Percentiles rank a stretch among this genome's conserved stretches.
phyloP scores from a whole-genome alignment of 2,888 invertebrate species.

The Meloe dianella region DNA sequence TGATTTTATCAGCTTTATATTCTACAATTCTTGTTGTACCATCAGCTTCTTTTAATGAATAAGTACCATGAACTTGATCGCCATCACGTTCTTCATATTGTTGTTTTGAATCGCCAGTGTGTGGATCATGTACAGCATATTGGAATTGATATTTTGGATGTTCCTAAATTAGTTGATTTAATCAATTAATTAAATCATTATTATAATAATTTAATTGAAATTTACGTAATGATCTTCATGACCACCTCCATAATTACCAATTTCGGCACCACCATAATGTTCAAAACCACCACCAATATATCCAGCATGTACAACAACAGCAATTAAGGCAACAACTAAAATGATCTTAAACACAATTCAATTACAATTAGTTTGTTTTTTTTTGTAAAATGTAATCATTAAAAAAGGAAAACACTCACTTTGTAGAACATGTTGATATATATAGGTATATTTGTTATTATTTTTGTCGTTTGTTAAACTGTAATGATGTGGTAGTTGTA shows the following conservation, averaged over 20 bases:
- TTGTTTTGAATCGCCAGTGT: constrained; percentile 48
- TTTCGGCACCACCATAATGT: constrained; percentile 34
- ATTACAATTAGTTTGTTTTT: background rate
- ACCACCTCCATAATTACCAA: constrained; percentile 26
- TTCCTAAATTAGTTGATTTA: constrained; percentile 29
- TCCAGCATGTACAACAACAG: constrained; percentile 37
- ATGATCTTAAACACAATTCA: constrained; percentile 42
- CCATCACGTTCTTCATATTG: constrained; percentile 63
- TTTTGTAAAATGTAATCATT: constrained; percentile 11
- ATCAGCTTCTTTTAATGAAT: constrained; percentile 61
- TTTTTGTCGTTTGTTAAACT: constrained; percentile 10
- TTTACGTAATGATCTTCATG: constrained; percentile 41
- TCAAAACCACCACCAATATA: constrained; percentile 37
- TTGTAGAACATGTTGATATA: constrained; percentile 22
- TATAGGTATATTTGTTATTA: background rate
- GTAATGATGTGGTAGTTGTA: background rate
- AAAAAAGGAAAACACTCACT: constrained; percentile 24
- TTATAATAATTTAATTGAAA: constrained; percentile 5
- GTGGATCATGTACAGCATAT: constrained; percentile 47
- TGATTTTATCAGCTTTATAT: constrained; percentile 48
- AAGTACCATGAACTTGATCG: constrained; percentile 57
- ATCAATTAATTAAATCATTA: background rate
- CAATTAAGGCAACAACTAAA: constrained; percentile 41
- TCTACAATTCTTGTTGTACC: constrained; percentile 51
- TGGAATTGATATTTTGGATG: constrained; percentile 48